Base-by-base conservation (phyloP, 2,113 vertebrate genomes). In the Phycodurus eques region DNA sequence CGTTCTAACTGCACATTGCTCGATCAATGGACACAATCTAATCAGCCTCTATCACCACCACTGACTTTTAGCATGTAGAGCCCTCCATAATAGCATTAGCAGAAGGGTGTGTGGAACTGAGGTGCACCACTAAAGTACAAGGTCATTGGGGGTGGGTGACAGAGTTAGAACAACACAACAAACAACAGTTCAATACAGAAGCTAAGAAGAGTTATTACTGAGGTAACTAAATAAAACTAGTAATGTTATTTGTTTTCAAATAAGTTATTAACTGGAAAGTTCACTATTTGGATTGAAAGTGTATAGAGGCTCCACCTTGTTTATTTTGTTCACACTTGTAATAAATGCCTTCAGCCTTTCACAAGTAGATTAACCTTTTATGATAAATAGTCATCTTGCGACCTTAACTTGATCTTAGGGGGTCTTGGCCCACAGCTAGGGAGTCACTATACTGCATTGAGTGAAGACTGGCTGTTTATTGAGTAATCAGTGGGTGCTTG, bases 11-110 rank as follows among this genome's bases (percentile, higher is more conserved):
- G 85, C 90, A 84, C 69, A 74, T 82, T 44, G 72, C 27, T 14
- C 84, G 83, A 90, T 91, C 89, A 90, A 90, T 91, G 90, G 83
- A 88, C 88, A 90, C 86, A 90, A 90, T 91, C 88, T 89, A 91
- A 91, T 90, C 88, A 89, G 84, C 81, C 80, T 63, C 83, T 81
- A 91, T 89, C 90, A 87, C 88, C 83, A 84, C 81, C 83, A 82
- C 83, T 86, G 88, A 91, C 87, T 89, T 89, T 85, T 88, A 88
- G 84, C 85, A 77, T 87, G 83, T 84, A 82, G 82, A 84, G 57
- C 80, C 67, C 49, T 1, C 66, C 76, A 72, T 90, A 90, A 90
- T 88, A 74, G 77, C 86, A 89, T 90, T 85, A 90, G 75, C 84
- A 79, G 82, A 74, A 68, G 44, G 46, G 72, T 78, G 81, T 76